Evolutionary conservation across 2,888 invertebrate genomes (phyloP).

Genomic region (Blastobasis lacticolella): DNA sequence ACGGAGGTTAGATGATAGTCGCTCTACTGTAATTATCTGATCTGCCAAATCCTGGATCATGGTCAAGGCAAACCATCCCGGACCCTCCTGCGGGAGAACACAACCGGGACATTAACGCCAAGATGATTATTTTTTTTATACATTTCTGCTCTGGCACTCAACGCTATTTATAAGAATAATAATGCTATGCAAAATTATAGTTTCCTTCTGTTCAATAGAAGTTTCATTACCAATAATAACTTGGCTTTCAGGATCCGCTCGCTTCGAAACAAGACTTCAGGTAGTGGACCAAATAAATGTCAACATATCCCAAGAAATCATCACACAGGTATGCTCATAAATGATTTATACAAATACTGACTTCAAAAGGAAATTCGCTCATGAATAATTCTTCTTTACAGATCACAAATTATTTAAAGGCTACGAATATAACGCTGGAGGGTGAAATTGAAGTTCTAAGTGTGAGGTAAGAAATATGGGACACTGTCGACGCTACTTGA

Average conservation of each 20-base stretch:
- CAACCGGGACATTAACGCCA: no score
- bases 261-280: slow-evolving; percentile 75
- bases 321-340: slow-evolving; percentile 40
- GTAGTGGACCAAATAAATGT: slow-evolving; percentile 59
- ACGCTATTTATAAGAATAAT: no score
- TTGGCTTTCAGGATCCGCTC: slow-evolving; percentile 68
- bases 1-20: no score
- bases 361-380: slow-evolving; percentile 1
- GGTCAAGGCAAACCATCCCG: no score
- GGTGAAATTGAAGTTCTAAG: slow-evolving; percentile 80
- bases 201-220: no score
- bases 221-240: background rate
- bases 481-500: no score
- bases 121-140: no score
- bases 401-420: slow-evolving; percentile 78
- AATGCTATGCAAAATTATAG: no score
- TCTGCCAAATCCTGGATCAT: no score
- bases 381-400: slow-evolving; percentile 47
- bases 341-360: background rate
- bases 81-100: no score
- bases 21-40: no score
- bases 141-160: no score
- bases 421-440: slow-evolving; percentile 76
- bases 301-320: slow-evolving; percentile 55
- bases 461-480: slow-evolving; percentile 64